These are phyloP conservation scores for Ostrea denselamellosa DNA, from an alignment of 1,140 invertebrate species.

Conservation along the genomic window DNA sequence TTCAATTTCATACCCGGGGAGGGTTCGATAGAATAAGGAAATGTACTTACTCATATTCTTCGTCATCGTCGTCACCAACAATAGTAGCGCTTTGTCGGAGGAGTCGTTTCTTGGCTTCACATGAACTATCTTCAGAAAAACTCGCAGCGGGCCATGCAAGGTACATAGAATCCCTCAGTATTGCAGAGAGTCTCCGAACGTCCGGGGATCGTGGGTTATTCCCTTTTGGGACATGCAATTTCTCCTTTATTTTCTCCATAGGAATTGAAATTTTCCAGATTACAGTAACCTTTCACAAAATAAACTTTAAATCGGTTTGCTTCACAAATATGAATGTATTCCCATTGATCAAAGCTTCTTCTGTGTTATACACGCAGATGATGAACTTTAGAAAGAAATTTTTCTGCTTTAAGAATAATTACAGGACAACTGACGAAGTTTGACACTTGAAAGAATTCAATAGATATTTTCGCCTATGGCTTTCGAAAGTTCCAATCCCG, in stretches of 20 bases:
- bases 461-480: neutral
- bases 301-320: neutral
- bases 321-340: neutral
- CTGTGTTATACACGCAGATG: neutral
- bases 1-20: too few relatives aligned
- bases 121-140: slow-evolving; percentile 53
- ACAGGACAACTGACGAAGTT: neutral
- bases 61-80: slow-evolving; percentile 59
- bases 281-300: neutral
- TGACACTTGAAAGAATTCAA: neutral
- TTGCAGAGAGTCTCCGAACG: slow-evolving; percentile 58
- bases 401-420: neutral
- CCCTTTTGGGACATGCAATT: slow-evolving; percentile 62
- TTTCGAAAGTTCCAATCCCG: neutral
- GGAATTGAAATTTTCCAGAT: neutral
- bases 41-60: slow-evolving; percentile 55
- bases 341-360: neutral
- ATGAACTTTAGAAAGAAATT: neutral
- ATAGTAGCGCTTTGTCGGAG: slow-evolving; percentile 61
- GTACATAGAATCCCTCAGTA: slow-evolving; percentile 63
- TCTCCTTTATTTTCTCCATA: slow-evolving; percentile 64
- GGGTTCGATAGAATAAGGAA: neutral
- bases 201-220: slow-evolving; percentile 59
- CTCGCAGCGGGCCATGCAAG: slow-evolving; percentile 65
- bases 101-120: slow-evolving; percentile 50